A percentile compares a stretch with the other conserved stretches of the same genome.
Conservation (phyloP, 2,888 invertebrate species). For the Apamea epomidion region DNA sequence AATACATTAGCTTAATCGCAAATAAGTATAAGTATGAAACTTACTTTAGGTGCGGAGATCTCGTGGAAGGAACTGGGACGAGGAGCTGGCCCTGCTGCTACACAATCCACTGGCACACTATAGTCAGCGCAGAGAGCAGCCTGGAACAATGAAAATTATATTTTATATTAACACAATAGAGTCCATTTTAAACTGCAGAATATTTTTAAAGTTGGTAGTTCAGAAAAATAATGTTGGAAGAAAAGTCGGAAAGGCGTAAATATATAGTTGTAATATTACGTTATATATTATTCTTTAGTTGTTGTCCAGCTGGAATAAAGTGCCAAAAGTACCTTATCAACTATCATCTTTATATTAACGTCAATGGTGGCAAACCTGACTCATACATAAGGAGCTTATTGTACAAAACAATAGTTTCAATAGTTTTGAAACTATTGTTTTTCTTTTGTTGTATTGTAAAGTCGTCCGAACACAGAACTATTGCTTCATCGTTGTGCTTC, state of each 20-base stretch:
- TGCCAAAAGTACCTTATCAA: slow-evolving; percentile 10
- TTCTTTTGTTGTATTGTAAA: not conserved
- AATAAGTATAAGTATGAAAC: not conserved
- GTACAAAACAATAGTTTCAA: too few species aligned
- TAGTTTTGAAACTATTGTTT: not conserved
- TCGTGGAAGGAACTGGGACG: slow-evolving; percentile 92
- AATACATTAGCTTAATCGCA: not conserved
- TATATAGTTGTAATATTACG: slow-evolving; percentile 80
- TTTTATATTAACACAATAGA: not conserved
- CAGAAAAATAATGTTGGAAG: not conserved
- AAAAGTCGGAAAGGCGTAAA: slow-evolving; percentile 70
- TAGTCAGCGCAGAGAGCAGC: slow-evolving; percentile 96
- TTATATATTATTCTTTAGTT: slow-evolving; percentile 49
- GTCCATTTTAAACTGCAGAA: not conserved
- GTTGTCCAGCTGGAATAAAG: not conserved
- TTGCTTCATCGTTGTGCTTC: not conserved
- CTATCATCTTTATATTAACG: slow-evolving; percentile 16
- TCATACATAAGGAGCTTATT: slow-evolving; percentile 14
- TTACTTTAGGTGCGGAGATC: slow-evolving; percentile 87
- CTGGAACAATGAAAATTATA: slow-evolving; percentile 87
- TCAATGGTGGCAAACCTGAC: not conserved
- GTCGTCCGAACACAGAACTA: not conserved
- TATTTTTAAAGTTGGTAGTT: not conserved
- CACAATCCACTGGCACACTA: slow-evolving; percentile 96
- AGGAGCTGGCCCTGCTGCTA: slow-evolving; percentile 92